phyloP scores from a whole-genome alignment of 2,113 vertebrate species.

The Cinclus cinclus region DNA sequence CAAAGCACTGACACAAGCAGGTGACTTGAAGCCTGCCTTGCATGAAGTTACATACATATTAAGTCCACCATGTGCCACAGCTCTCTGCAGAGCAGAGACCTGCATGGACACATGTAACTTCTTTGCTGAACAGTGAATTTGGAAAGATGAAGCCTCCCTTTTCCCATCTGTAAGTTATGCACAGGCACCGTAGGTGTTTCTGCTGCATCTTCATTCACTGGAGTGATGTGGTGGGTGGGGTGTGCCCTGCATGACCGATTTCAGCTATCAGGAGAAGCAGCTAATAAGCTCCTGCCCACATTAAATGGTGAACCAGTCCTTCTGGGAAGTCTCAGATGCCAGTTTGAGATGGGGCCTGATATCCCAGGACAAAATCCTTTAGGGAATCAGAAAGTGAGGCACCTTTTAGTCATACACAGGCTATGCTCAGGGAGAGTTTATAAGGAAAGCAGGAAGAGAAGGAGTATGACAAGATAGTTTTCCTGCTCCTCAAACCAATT shows the following conservation, averaged over 20 bases:
- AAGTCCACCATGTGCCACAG: neutral
- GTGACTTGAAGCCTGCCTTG: neutral
- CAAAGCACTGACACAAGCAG: accelerated
- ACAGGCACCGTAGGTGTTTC: neutral
- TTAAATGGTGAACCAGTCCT: no score
- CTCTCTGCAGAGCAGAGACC: neutral
- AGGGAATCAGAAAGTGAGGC: neutral
- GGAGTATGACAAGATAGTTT: neutral
- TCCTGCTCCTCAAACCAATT: neutral
- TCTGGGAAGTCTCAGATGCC: neutral
- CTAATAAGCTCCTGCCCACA: neutral
- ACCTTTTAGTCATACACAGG: neutral
- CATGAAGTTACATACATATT: neutral
- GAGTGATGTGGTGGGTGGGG: neutral
- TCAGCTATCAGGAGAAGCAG: neutral
- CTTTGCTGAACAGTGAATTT: neutral
- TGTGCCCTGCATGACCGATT: neutral
- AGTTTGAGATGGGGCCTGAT: neutral
- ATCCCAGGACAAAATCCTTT: neutral
- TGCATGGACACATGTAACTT: neutral
- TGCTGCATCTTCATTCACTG: accelerated
- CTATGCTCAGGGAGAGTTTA: neutral
- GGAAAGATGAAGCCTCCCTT: neutral
- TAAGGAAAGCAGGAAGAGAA: neutral
- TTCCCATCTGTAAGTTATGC: neutral